Evolutionary conservation across 1,140 invertebrate species (phyloP), one percentile per base, ranked within the genome.

Genomic region (Tetragnatha versicolor): DNA sequence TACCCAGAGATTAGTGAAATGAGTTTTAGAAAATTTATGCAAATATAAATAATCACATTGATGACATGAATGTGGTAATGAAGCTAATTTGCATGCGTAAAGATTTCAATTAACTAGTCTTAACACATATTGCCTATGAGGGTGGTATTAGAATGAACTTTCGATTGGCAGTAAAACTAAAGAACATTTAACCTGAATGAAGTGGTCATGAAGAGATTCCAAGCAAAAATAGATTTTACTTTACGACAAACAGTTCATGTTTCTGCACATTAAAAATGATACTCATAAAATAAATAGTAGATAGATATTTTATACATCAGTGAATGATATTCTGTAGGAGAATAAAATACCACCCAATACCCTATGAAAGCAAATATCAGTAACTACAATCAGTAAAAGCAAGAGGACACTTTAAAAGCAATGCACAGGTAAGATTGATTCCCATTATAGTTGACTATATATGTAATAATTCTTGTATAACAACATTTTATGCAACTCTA

Each of bases 1-100:
- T 53, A 39, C 31, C 49, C 2, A 69, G 33, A 65, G 14, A 70
- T 70, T 53, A 12, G 10, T 55, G 39, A 68, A 68, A 53, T 35
- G 42, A 33, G 55, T 55, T 42, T 55, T 39, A 31, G 55, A 70
- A 70, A 70, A 70, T 42, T 49, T 17, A 49, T 49, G 49, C 63
- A 68, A 17, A 68, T 31, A 33, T 31, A 58, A 45, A 68, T 35
- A 45, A 68, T 49, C 51, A 60, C 69, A 73, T 29, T 29, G 47
- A 60, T 73, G 55, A 73, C 69, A 73, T 73, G 68, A 70, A 55
- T 27, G 49, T 53, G 51, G 53, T 55, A 70, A 70, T 70, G 68
- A 55, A 70, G 68, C 68, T 70, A 70, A 55, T 39, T 35, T 39
- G 68, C 47, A 55, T 70, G 68, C 68, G 35, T 31, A 70, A n/a